A percentile compares a stretch with the other conserved stretches of the same genome.
Evolutionary conservation across 2,888 invertebrate species (phyloP).

Genomic region (Aelia acuminata): DNA sequence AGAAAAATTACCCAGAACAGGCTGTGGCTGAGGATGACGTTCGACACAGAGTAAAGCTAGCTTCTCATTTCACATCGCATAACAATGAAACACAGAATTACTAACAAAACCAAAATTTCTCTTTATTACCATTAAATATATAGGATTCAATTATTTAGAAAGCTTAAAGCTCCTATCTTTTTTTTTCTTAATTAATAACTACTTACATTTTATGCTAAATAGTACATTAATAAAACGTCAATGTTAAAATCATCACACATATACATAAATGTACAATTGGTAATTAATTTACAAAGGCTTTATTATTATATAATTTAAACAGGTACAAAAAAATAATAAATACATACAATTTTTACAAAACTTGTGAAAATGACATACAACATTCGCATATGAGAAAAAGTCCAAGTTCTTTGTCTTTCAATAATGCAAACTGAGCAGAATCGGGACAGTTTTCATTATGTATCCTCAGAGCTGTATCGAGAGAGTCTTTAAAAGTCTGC

Average conservation of each 20-base stretch:
- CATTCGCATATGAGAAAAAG: conserved; percentile 61
- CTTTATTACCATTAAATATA: background rate
- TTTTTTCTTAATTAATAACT: background rate
- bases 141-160: background rate
- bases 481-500: conserved; percentile 17
- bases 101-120: background rate
- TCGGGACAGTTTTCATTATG: conserved; percentile 60
- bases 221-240: background rate
- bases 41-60: no score
- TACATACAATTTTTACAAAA: conserved; percentile 57
- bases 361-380: conserved; percentile 59
- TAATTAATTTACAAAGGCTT: conserved; percentile 5
- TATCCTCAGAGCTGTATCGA: conserved; percentile 38
- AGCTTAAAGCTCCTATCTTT: background rate
- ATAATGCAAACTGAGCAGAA: conserved; percentile 58
- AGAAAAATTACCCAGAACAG: no score
- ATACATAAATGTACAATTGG: background rate
- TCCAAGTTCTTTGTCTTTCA: conserved; percentile 59
- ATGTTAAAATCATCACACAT: background rate
- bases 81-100: no score
- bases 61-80: no score
- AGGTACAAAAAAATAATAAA: background rate
- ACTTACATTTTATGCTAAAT: background rate
- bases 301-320: background rate
- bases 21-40: no score